Conservation (phyloP, 2,888 invertebrate species). For the Strigamia transsilvanica region DNA sequence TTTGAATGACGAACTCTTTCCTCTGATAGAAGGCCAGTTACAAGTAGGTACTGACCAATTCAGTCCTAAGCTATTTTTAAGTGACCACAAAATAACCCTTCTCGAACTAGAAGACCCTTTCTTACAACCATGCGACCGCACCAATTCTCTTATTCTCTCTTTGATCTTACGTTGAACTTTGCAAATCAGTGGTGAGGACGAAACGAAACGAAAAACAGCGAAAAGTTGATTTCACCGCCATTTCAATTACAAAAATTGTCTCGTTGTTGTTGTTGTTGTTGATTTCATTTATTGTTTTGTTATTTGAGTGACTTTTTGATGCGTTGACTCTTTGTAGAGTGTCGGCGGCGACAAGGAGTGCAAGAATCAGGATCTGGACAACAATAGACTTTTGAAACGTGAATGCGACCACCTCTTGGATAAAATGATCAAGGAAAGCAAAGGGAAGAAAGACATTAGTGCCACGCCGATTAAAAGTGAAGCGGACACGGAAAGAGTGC, state of each 20-base stretch:
- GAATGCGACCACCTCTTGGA: constrained; percentile 54
- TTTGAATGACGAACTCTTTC: constrained; percentile 60
- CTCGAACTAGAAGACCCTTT: constrained; percentile 6
- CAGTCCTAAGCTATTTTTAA: constrained; percentile 45
- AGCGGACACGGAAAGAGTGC: constrained; percentile 55
- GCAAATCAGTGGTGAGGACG: too few relatives aligned
- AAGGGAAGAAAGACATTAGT: constrained; percentile 58
- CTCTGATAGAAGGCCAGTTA: constrained; percentile 59
- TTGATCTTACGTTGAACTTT: background rate
- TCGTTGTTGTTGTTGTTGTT: too few relatives aligned
- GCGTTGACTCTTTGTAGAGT: background rate
- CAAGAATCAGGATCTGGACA: constrained; percentile 53
- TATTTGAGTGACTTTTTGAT: too few relatives aligned
- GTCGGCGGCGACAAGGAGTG: constrained; percentile 50
- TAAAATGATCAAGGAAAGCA: constrained; percentile 59
- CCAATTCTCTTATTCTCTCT: background rate
- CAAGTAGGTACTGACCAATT: constrained; percentile 58
- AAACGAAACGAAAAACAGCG: too few relatives aligned
- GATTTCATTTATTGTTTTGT: background rate
- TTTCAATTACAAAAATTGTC: too few relatives aligned
- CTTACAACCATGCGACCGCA: too few relatives aligned
- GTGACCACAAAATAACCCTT: background rate
- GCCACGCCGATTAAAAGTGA: constrained; percentile 54
- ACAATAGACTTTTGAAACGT: constrained; percentile 55
- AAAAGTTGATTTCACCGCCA: too few relatives aligned